These are phyloP conservation scores for Apomyelois bistriatella DNA, from an alignment of 2,888 invertebrate species.

Conservation along the genomic window DNA sequence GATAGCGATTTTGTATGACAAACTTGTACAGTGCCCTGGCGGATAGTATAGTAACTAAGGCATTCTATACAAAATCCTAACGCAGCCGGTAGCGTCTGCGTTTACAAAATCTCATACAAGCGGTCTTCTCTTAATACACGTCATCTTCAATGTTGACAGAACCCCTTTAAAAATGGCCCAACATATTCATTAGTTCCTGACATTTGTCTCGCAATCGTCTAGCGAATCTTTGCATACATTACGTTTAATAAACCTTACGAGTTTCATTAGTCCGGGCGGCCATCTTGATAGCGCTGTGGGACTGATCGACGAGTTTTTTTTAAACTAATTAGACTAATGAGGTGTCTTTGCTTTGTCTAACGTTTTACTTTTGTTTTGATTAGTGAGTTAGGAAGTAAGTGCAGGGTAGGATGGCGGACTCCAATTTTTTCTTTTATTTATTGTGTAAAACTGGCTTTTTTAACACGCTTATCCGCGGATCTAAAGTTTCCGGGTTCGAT, in stretches of 20 bases:
- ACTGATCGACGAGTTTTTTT: constrained; percentile 53
- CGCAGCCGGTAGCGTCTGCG: no score
- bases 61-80: no score
- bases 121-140: no score
- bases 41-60: no score
- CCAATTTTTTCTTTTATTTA: no score
- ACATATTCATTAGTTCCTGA: constrained; percentile 37
- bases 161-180: background rate
- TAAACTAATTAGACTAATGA: constrained; percentile 72
- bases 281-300: constrained; percentile 57
- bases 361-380: constrained; percentile 4
- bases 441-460: no score
- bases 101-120: no score
- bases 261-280: constrained; percentile 63
- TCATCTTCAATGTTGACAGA: background rate
- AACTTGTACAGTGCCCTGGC: no score
- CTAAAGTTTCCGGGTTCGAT: no score
- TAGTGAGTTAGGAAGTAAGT: background rate
- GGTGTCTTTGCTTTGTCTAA: constrained; percentile 37
- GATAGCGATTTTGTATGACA: no score
- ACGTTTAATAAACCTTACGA: constrained; percentile 74
- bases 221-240: constrained; percentile 71
- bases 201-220: constrained; percentile 63
- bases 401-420: no score
- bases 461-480: no score